Conservation (phyloP, 2,888 invertebrate species). For the Ophonus ardosiacus region DNA sequence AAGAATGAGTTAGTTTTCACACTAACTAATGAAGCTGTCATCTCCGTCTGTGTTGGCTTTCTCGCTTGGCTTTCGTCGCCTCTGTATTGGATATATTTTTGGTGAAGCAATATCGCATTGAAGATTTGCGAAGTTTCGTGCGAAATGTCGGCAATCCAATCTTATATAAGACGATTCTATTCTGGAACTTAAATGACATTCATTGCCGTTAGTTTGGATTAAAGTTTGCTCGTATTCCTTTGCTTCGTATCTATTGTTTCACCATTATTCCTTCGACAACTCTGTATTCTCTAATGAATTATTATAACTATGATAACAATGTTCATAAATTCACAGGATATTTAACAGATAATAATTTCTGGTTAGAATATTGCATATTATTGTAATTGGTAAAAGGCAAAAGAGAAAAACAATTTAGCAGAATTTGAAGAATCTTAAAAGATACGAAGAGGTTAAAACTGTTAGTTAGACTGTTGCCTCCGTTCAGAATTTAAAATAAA, state of each 20-base stretch:
- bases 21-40: slow-evolving; percentile 50
- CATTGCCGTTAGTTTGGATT: slow-evolving; percentile 69
- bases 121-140: slow-evolving; percentile 59
- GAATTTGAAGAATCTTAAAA: no score
- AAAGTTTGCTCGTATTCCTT: slow-evolving; percentile 58
- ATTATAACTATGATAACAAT: slow-evolving; percentile 16
- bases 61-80: slow-evolving; percentile 36
- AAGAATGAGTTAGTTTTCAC: slow-evolving; percentile 47
- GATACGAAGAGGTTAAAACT: no score
- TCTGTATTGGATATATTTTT: slow-evolving; percentile 58
- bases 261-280: slow-evolving; percentile 45
- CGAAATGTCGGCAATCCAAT: slow-evolving; percentile 62
- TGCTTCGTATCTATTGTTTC: slow-evolving; percentile 52
- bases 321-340: not conserved
- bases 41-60: slow-evolving; percentile 2
- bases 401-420: no score
- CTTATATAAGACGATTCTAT: slow-evolving; percentile 65
- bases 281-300: slow-evolving; percentile 60
- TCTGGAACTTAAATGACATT: slow-evolving; percentile 70
- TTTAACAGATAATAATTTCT: not conserved
- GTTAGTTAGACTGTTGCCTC: no score
- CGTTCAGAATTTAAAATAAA: no score
- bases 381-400: not conserved
- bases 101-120: slow-evolving; percentile 54
- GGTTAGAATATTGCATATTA: not conserved